These are phyloP conservation scores for Myotis vivesi DNA, from an alignment of 2,797 vertebrate genomes.

Conservation along the genomic window DNA sequence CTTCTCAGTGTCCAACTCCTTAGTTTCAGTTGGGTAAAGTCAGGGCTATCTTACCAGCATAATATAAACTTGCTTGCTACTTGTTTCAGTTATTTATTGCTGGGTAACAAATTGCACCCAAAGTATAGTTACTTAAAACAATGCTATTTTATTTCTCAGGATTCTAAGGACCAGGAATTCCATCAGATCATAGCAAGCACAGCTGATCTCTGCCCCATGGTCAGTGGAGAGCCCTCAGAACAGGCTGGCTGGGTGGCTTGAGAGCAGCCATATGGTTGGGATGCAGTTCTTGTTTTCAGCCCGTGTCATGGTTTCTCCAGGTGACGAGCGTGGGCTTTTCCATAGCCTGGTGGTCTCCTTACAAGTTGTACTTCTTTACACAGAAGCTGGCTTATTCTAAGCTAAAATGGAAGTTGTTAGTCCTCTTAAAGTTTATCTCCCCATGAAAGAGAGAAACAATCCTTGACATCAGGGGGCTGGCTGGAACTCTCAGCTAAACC, in stretches of 20 bases:
- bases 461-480: background rate
- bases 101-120: background rate
- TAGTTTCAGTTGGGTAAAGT: background rate
- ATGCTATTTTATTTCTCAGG: background rate
- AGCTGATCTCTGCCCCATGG: background rate
- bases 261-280: rapidly evolving
- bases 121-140: background rate
- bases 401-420: background rate
- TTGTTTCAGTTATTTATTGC: background rate
- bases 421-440: background rate
- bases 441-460: background rate
- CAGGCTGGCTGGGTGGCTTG: background rate
- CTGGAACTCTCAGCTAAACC: too few species aligned
- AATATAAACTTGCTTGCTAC: background rate
- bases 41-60: background rate
- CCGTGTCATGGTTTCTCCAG: background rate
- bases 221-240: background rate
- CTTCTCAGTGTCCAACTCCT: background rate
- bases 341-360: background rate
- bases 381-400: background rate
- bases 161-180: background rate
- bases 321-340: background rate
- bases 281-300: background rate
- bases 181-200: background rate
- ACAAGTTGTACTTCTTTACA: background rate